phyloP scores from a whole-genome alignment of 2,888 invertebrate species.

The Caenorhabditis wallacei region DNA sequence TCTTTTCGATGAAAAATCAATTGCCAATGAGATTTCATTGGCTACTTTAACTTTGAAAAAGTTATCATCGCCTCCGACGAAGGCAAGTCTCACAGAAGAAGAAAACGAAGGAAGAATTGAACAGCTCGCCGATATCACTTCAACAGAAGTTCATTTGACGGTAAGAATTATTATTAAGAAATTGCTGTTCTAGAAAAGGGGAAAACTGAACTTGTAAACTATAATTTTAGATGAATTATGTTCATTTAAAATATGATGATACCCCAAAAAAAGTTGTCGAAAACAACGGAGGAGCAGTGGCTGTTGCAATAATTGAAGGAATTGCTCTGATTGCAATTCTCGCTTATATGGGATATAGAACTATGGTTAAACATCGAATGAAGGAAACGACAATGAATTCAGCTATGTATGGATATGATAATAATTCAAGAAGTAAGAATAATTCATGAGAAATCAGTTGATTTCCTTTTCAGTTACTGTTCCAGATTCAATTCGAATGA shows the following conservation, averaged over 20 bases:
- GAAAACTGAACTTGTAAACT: no score
- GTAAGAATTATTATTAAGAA: neutral
- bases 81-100: no score
- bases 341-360: slow-evolving; percentile 52
- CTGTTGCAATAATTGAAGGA: slow-evolving; percentile 61
- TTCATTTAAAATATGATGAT: slow-evolving; percentile 32
- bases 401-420: slow-evolving; percentile 36
- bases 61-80: no score
- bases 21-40: no score
- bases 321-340: slow-evolving; percentile 56
- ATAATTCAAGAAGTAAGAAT: slow-evolving; percentile 44
- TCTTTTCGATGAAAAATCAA: no score
- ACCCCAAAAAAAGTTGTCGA: neutral
- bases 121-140: no score
- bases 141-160: neutral
- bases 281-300: slow-evolving; percentile 52
- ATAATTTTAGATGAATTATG: slow-evolving; percentile 43
- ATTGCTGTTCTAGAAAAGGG: no score
- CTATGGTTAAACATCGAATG: slow-evolving; percentile 42
- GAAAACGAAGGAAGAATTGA: no score
- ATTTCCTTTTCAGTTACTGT: slow-evolving; percentile 33
- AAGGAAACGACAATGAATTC: slow-evolving; percentile 20
- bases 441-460: neutral
- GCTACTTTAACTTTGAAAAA: no score
- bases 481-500: slow-evolving; percentile 56